Percentiles rank a stretch among this genome's conserved stretches.
Evolutionary conservation across 2,113 vertebrate species (phyloP).

Genomic region (Hylia prasina): DNA sequence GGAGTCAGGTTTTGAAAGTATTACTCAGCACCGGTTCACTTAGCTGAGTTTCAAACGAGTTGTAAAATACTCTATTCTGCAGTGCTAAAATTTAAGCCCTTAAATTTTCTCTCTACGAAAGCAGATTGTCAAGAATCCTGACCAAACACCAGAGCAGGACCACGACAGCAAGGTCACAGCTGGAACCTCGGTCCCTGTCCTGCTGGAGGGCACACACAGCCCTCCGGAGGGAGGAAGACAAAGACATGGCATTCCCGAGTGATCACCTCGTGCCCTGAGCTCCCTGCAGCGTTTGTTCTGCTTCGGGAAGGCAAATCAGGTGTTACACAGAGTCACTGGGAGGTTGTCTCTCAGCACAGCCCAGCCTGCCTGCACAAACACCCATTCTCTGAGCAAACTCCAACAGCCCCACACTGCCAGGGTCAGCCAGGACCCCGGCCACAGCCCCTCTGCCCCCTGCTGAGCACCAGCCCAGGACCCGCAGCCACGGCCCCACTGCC

Average conservation of each 20-base stretch:
- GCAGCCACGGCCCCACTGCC: not conserved
- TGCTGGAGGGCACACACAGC: not conserved
- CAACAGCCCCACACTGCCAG: not conserved
- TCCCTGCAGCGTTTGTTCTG: not conserved
- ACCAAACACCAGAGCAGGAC: not conserved
- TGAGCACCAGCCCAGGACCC: not conserved
- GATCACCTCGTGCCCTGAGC: not conserved
- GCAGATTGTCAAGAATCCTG: not conserved
- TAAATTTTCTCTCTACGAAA: not conserved
- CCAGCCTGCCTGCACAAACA: not conserved
- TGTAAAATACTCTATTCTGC: not conserved
- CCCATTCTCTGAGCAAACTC: not conserved
- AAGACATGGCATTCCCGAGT: not conserved
- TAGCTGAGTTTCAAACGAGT: not conserved
- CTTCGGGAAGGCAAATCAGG: not conserved
- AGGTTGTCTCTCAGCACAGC: not conserved
- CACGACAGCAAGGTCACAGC: accelerated
- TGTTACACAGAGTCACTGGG: not conserved
- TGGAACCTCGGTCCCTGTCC: not conserved
- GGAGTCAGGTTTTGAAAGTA: not conserved
- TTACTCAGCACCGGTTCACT: not conserved
- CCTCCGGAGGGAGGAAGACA: constrained; percentile 36
- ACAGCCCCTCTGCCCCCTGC: not conserved
- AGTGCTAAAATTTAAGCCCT: constrained; percentile 44
- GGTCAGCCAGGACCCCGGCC: not conserved